These are phyloP conservation scores for Apteryx owenii DNA, from an alignment of 2,113 vertebrate genomes.

Conservation along the genomic window DNA sequence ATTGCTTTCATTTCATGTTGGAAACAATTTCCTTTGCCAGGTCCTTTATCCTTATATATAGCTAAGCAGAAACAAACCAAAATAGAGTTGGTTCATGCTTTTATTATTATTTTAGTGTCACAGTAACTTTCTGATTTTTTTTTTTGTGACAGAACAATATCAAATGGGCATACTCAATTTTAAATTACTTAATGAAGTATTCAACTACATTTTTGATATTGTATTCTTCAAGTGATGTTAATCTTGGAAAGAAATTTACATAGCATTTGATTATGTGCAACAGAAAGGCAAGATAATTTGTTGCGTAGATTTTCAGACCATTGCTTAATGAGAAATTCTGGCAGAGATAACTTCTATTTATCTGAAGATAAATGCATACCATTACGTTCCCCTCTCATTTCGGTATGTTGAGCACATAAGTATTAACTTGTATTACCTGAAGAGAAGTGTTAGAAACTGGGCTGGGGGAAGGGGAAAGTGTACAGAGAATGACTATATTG, in stretches of 20 bases:
- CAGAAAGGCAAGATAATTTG: not conserved
- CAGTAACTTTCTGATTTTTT: not conserved
- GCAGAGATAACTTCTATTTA: not conserved
- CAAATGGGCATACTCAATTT: not conserved
- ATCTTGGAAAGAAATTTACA: not conserved
- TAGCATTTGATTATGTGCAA: not conserved
- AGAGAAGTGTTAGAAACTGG: not conserved
- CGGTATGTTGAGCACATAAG: not conserved
- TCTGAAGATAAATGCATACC: not conserved
- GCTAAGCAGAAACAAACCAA: not conserved
- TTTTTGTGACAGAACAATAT: not conserved
- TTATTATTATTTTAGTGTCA: not conserved
- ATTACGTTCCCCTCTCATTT: not conserved
- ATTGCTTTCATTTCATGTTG: not conserved
- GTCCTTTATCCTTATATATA: not conserved
- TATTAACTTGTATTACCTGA: not conserved
- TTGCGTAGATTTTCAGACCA: not conserved
- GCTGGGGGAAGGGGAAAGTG: not conserved
- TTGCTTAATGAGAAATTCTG: not conserved
- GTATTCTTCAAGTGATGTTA: not conserved
- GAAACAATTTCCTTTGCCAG: not conserved
- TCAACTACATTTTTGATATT: not conserved
- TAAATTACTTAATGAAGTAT: not conserved
- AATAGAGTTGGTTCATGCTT: not conserved
- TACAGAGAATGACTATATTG: accelerated